Conservation (phyloP, 2,888 invertebrate species). For the Chymomyza amoena region DNA sequence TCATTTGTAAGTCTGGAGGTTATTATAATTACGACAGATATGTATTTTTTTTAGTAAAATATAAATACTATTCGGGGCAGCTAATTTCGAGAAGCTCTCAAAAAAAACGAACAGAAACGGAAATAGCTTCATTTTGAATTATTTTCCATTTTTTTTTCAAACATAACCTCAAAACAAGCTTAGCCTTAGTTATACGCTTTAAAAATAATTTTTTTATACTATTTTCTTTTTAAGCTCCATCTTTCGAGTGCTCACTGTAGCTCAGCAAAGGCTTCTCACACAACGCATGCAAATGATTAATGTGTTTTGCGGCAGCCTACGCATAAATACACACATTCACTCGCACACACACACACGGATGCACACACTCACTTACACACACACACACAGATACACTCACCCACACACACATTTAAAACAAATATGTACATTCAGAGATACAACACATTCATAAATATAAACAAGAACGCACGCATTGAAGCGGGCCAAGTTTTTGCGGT, state of each 20-base stretch:
- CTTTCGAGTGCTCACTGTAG: background rate
- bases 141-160: too few species aligned
- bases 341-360: background rate
- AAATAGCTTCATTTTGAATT: too few species aligned
- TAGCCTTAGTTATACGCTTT: too few species aligned
- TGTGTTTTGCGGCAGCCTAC: slow-evolving; percentile 30
- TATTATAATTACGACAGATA: too few species aligned
- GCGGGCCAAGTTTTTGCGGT: background rate
- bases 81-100: too few species aligned
- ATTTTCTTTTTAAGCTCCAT: too few species aligned
- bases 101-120: too few species aligned
- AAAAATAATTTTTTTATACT: too few species aligned
- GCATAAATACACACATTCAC: slow-evolving; percentile 1
- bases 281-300: slow-evolving; percentile 61
- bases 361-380: background rate
- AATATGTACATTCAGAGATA: slow-evolving; percentile 4
- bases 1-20: too few species aligned
- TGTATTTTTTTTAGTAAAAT: too few species aligned
- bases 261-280: slow-evolving; percentile 3
- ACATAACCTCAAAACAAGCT: too few species aligned
- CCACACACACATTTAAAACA: slow-evolving; percentile 6
- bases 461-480: background rate
- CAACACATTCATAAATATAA: background rate
- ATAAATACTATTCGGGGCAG: too few species aligned
- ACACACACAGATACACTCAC: background rate